Conservation (phyloP, 2,888 invertebrate species). For the Pegoplata infirma region DNA sequence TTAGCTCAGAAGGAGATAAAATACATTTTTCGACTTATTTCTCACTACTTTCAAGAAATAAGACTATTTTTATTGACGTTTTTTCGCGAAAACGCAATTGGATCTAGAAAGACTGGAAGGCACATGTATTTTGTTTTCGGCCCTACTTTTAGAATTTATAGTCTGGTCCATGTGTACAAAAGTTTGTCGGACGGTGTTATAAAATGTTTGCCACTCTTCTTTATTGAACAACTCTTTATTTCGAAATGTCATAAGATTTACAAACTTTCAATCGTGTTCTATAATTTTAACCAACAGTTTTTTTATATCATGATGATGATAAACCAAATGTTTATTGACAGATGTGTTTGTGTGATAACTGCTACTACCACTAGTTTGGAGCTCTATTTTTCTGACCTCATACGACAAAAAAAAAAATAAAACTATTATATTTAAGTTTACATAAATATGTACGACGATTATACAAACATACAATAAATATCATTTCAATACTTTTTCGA, state of each 20-base stretch:
- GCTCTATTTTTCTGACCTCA: conserved; percentile 26
- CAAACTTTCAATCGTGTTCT: background rate
- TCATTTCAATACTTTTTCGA: background rate
- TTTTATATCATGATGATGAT: conserved; percentile 25
- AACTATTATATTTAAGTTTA: background rate
- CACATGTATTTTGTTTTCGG: no score
- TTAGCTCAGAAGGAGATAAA: no score
- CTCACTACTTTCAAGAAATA: no score
- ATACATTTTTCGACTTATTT: no score
- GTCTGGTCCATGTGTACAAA: no score
- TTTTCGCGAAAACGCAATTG: no score
- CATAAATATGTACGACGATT: background rate
- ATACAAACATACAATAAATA: background rate
- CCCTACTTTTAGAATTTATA: no score
- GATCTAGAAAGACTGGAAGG: no score
- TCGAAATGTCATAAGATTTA: background rate
- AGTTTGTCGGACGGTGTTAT: no score
- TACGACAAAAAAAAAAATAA: conserved; percentile 8
- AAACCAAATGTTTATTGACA: conserved; percentile 30
- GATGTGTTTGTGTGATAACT: conserved; percentile 37
- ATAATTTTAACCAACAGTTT: conserved; percentile 3
- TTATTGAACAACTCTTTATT: no score
- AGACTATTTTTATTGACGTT: no score
- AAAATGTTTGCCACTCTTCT: no score
- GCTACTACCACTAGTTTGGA: background rate